Base-by-base conservation (phyloP, 2,797 vertebrate species). In the Lepus oiostolus region DNA sequence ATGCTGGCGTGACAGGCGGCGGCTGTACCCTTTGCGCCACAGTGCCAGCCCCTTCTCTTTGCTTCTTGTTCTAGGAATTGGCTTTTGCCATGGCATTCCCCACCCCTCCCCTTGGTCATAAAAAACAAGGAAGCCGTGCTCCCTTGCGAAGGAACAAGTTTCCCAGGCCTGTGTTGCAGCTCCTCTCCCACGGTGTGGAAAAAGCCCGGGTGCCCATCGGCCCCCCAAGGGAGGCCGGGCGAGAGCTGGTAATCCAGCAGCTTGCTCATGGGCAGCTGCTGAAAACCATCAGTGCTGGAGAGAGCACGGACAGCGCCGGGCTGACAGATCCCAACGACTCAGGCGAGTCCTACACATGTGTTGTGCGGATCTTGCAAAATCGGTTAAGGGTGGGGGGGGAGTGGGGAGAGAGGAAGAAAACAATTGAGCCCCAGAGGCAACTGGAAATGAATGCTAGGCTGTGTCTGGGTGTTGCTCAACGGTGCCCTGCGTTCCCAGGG, bases 371-470 rank as follows among this genome's bases (percentile, higher is more conserved):
- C 95, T 96, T 96, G 94, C 96, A 96, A 96, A 94, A 97, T 93
- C 91, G n/a, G 28, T 83, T 79, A 87, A 14, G 86, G 93, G 50
- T 88, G 77, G 87, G 71, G 74, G 74, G 50, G 47, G 72, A 79
- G 38, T 4, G 68, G 71, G 52, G 85, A 91, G 77, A 85, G 80
- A 90, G 83, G 79, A 90, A 93, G 93, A 97, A 95, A 93, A 95
- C 95, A 89, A 85, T 54, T 11, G 60, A 93, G 91, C 84, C 97
- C 97, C 85, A 50, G 84, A 92, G 97, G 97, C 96, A 88, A 92
- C 97, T 96, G 95, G 95, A 95, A 96, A 90, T 95, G 94, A 97
- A 94, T 92, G 88, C 86, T 30, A 86, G 89, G 47, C 92, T 96
- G 88, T 96, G 85, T 92, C 22, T 91, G 83, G 35, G 68, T 85